phyloP scores from a whole-genome alignment of 2,888 invertebrate genomes.

The Lepidochrysops patricia region DNA sequence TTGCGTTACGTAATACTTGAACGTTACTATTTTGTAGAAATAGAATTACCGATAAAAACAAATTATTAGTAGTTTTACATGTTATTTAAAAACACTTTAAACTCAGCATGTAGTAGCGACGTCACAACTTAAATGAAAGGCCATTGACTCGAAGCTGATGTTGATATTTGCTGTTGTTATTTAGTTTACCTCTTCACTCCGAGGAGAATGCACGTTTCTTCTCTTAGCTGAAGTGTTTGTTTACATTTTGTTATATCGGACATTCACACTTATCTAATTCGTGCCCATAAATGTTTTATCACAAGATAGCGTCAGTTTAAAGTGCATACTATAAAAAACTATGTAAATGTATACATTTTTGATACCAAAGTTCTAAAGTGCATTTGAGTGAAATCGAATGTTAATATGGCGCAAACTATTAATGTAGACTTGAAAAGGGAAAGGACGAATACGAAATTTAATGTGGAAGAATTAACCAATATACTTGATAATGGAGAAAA shows the following conservation, averaged over 20 bases:
- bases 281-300: not conserved
- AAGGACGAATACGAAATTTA: constrained; percentile 80
- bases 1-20: too few relatives aligned
- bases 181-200: not conserved
- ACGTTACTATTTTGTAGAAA: too few relatives aligned
- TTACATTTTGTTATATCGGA: not conserved
- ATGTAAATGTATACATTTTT: not conserved
- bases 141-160: not conserved
- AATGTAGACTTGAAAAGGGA: constrained; percentile 82
- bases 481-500: constrained; percentile 82
- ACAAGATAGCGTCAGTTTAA: not conserved
- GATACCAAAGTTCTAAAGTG: not conserved
- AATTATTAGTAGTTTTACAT: too few relatives aligned
- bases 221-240: not conserved
- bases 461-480: constrained; percentile 82
- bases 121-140: not conserved
- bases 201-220: not conserved
- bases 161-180: not conserved
- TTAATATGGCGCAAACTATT: constrained; percentile 38
- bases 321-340: not conserved
- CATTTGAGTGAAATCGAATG: constrained; percentile 6
- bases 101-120: too few relatives aligned
- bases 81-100: too few relatives aligned
- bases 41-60: too few relatives aligned
- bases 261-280: not conserved